These are phyloP conservation scores for Bursaphelenchus okinawaensis DNA, from an alignment of 2,888 invertebrate genomes.

Conservation along the genomic window DNA sequence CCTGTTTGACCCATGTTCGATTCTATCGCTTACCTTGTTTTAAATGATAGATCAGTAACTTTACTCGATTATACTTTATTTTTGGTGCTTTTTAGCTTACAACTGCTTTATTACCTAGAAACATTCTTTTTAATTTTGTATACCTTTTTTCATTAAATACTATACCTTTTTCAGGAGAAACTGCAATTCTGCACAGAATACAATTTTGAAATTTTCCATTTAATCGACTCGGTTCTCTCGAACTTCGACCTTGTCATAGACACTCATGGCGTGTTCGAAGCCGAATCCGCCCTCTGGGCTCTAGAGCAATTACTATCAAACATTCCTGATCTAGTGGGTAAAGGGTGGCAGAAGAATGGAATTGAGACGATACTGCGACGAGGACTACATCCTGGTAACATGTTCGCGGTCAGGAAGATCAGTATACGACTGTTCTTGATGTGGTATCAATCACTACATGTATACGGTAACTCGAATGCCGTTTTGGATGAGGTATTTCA, in stretches of 20 bases:
- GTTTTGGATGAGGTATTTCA: constrained; percentile 48
- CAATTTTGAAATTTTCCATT: constrained; percentile 53
- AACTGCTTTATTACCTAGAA: background rate
- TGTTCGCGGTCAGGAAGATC: constrained; percentile 54
- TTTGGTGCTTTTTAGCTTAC: no score
- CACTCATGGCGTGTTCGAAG: constrained; percentile 46
- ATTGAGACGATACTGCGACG: constrained; percentile 54
- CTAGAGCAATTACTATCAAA: constrained; percentile 52
- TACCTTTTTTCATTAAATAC: background rate
- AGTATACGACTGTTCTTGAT: constrained; percentile 54
- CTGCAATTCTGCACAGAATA: constrained; percentile 52
- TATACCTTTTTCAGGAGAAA: constrained; percentile 40
- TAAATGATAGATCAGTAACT: no score
- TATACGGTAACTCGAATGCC: constrained; percentile 24
- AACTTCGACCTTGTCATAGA: constrained; percentile 42
- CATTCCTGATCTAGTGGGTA: constrained; percentile 54
- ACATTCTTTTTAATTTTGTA: background rate
- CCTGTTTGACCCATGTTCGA: no score
- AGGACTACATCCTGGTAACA: constrained; percentile 52
- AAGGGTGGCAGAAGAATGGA: constrained; percentile 54
- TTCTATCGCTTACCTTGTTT: no score
- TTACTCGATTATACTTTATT: no score
- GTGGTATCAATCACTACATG: constrained; percentile 54
- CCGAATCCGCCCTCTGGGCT: constrained; percentile 53
- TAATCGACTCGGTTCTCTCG: constrained; percentile 51